Percentiles rank a stretch among this genome's conserved stretches.
Conservation (phyloP, 2,888 invertebrate genomes). For the Thumatha senex region DNA sequence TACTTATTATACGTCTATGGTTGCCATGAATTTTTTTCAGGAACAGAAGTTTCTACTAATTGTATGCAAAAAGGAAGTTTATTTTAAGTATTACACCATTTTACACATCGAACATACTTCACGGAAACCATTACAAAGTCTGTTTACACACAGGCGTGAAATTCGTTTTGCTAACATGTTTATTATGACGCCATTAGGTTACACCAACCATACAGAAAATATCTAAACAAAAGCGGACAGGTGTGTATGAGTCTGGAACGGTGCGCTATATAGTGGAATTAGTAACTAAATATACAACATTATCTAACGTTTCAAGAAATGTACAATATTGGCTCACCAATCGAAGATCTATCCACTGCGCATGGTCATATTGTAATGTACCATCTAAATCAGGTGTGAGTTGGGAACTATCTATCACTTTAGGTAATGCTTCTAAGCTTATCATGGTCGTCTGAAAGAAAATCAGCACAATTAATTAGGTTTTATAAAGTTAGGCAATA, state of each 20-base stretch:
- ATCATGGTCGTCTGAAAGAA: slow-evolving; percentile 95
- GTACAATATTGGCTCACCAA: slow-evolving; percentile 72
- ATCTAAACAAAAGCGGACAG: neutral
- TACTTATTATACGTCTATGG: neutral
- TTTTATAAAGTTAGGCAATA: neutral
- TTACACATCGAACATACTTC: slow-evolving; percentile 10
- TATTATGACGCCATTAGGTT: slow-evolving; percentile 23
- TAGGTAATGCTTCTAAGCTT: slow-evolving; percentile 96
- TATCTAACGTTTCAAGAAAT: neutral
- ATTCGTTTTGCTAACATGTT: slow-evolving; percentile 20
- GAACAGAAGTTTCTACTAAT: slow-evolving; percentile 9
- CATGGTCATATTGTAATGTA: slow-evolving; percentile 96
- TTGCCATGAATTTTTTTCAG: slow-evolving; percentile 7
- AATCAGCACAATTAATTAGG: slow-evolving; percentile 3
- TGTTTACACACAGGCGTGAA: slow-evolving; percentile 17
- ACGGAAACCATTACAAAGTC: slow-evolving; percentile 16
- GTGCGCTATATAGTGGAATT: neutral
- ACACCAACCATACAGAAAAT: slow-evolving; percentile 4
- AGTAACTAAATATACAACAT: neutral
- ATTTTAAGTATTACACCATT: neutral
- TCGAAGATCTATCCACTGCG: slow-evolving; percentile 98
- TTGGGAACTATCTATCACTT: slow-evolving; percentile 96
- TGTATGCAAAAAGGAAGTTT: slow-evolving; percentile 1
- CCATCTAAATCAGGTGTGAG: slow-evolving; percentile 97
- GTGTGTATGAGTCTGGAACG: neutral